Evolutionary conservation across 2,113 vertebrate genomes (phyloP).

Genomic region (Spermophilus dauricus): DNA sequence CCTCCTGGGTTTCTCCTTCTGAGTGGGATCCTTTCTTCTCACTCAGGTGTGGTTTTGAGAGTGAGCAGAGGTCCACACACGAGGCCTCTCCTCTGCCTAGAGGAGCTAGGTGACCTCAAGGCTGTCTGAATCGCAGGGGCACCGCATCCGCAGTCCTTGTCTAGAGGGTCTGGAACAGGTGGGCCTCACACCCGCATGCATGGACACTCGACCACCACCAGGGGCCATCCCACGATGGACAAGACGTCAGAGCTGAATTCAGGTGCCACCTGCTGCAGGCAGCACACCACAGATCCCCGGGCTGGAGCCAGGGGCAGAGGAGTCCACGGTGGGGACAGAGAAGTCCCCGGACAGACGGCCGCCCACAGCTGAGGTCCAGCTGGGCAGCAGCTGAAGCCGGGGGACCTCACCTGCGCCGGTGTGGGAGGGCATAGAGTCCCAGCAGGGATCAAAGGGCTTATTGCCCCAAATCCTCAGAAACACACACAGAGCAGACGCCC

Average conservation of each 20-base stretch:
- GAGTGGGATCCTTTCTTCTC: no score
- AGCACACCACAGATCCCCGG: neutral
- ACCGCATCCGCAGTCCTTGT: fast-evolving
- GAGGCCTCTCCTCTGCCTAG: no score
- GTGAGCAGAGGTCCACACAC: neutral
- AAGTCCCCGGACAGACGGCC: no score
- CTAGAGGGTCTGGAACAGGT: neutral
- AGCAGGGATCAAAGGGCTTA: no score
- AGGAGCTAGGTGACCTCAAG: no score
- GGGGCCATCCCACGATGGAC: neutral
- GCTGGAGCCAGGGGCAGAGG: neutral
- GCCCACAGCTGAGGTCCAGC: no score
- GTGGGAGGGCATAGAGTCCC: neutral
- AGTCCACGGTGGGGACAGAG: no score
- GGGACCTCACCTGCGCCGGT: neutral
- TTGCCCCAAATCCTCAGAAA: no score
- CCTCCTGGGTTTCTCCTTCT: neutral
- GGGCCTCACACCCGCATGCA: no score
- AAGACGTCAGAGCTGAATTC: neutral
- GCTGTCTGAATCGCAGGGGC: neutral
- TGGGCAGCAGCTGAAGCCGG: neutral
- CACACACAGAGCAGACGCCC: no score
- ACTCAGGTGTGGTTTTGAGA: neutral
- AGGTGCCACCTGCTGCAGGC: fast-evolving
- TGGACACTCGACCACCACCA: neutral